These are phyloP conservation scores for Drosophila pandora DNA, from an alignment of 1,140 invertebrate species.

Conservation along the genomic window DNA sequence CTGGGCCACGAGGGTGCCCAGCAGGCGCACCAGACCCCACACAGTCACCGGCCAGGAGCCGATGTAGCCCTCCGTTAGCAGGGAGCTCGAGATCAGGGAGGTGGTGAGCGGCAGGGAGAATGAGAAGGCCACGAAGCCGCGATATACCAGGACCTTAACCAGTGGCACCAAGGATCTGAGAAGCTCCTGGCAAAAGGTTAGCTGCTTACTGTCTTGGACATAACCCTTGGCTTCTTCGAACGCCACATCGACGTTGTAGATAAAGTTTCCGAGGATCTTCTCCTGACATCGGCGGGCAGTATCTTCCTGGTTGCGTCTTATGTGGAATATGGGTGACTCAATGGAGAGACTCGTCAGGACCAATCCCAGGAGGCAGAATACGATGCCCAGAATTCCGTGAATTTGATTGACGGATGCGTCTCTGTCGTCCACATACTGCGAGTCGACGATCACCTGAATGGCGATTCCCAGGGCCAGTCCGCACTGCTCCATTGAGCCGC, in stretches of 20 bases:
- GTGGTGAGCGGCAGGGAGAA: constrained; percentile 56
- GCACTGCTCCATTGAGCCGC: constrained; percentile 57
- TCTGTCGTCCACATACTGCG: constrained; percentile 31
- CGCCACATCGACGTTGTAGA: constrained; percentile 11
- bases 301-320: constrained; percentile 58
- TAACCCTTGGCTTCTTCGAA: constrained; percentile 59
- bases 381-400: constrained; percentile 72
- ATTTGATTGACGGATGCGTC: constrained; percentile 36
- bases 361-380: constrained; percentile 25
- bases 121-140: constrained; percentile 70
- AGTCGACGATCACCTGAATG: constrained; percentile 61
- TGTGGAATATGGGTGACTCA: constrained; percentile 66
- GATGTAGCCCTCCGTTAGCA: background rate
- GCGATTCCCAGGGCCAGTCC: constrained; percentile 56
- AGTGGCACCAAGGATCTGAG: constrained; percentile 47
- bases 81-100: background rate
- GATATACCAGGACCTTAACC: constrained; percentile 58
- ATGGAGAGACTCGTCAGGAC: constrained; percentile 3
- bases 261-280: constrained; percentile 16
- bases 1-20: constrained; percentile 47
- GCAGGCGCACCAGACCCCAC: constrained; percentile 44
- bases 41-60: constrained; percentile 45
- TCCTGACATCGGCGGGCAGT: constrained; percentile 21
- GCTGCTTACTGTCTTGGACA: constrained; percentile 41
- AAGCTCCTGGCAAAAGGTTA: constrained; percentile 22